phyloP scores from a whole-genome alignment of 2,888 invertebrate genomes.

The Torymus auratus region DNA sequence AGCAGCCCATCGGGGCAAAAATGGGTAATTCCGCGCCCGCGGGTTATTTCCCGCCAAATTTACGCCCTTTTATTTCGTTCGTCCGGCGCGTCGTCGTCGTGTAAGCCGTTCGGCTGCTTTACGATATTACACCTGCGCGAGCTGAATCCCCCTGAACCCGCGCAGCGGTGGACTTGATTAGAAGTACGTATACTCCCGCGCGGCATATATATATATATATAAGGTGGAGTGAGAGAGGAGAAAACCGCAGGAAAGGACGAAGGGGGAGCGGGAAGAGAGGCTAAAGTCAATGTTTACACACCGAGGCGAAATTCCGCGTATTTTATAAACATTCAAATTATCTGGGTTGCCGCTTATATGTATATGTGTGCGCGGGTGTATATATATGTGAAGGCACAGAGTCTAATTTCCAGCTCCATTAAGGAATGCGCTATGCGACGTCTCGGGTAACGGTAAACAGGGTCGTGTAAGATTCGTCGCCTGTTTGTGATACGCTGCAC shows the following conservation, averaged over 20 bases:
- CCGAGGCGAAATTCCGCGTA: not conserved
- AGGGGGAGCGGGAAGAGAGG: too few relatives aligned
- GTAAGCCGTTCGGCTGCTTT: conserved; percentile 4
- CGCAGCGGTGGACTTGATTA: conserved; percentile 21
- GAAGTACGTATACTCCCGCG: conserved; percentile 6
- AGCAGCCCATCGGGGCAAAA: not conserved
- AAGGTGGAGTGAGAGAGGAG: too few relatives aligned
- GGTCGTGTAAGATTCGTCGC: too few relatives aligned
- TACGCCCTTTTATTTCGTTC: conserved; percentile 1
- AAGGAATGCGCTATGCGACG: too few relatives aligned
- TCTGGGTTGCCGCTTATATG: too few relatives aligned
- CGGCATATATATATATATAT: not conserved
- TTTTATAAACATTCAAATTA: conserved; percentile 17
- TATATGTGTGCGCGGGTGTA: too few relatives aligned
- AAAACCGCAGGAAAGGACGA: too few relatives aligned
- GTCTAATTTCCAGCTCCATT: too few relatives aligned
- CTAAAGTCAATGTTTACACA: too few relatives aligned
- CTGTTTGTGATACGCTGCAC: too few relatives aligned
- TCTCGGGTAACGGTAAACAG: too few relatives aligned
- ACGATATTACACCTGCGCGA: not conserved
- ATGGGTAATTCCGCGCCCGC: not conserved
- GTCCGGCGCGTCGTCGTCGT: not conserved
- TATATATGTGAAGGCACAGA: too few relatives aligned
- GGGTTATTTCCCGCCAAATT: not conserved
- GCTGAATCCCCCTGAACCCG: not conserved